Conservation (phyloP, 2,113 vertebrate species). For the Neotoma lepida region DNA sequence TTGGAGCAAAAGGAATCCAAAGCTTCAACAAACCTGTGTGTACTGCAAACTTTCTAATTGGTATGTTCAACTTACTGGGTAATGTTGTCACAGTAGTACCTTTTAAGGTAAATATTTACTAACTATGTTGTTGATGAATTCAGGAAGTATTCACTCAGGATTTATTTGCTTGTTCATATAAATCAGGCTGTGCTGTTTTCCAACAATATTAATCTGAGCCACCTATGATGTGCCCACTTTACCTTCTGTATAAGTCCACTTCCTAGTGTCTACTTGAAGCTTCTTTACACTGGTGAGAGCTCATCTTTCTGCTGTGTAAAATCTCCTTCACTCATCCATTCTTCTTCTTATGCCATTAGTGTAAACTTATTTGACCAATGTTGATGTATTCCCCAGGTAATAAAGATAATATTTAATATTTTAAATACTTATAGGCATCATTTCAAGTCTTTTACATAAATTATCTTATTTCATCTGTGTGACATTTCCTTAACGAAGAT, state of each 20-base stretch:
- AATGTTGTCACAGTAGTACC: neutral
- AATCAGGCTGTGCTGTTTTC: neutral
- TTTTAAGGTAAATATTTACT: constrained; percentile 48
- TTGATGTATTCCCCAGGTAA: neutral
- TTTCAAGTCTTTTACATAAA: neutral
- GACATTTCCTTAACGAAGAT: neutral
- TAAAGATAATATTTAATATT: constrained; percentile 24
- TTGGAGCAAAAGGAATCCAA: constrained; percentile 10
- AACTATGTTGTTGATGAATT: neutral
- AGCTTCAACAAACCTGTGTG: neutral
- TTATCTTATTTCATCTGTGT: constrained; percentile 21
- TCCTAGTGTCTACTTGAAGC: neutral
- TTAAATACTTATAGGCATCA: neutral
- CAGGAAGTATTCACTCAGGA: neutral
- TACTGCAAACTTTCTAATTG: neutral
- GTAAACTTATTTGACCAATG: neutral
- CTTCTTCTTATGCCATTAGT: neutral
- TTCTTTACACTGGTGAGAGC: neutral
- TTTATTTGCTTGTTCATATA: constrained; percentile 27
- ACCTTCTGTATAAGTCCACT: neutral
- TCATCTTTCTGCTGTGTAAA: neutral
- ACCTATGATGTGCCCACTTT: neutral
- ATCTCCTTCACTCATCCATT: neutral
- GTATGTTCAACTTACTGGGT: neutral
- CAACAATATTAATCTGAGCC: neutral